A percentile compares a stretch with the other conserved stretches of the same genome.
phyloP scores from a whole-genome alignment of 1,140 invertebrate genomes.

The Drosophila rufa region DNA sequence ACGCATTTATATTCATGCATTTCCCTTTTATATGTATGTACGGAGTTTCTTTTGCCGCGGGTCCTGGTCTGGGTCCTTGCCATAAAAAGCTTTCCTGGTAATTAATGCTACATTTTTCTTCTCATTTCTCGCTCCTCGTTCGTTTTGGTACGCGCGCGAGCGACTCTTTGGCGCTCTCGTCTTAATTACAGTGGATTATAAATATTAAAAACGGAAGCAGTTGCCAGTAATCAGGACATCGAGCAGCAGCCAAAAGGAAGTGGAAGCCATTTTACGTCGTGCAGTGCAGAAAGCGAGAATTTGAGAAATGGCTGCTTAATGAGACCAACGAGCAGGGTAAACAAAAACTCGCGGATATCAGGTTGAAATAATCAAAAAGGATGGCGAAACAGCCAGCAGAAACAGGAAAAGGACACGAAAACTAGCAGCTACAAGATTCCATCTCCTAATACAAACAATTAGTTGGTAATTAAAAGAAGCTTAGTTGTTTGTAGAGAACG shows the following conservation, averaged over 20 bases:
- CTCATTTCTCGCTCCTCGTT: conserved; percentile 10
- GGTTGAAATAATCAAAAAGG: conserved; percentile 39
- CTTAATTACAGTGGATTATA: conserved; percentile 76
- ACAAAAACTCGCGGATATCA: conserved; percentile 29
- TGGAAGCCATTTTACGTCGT: conserved; percentile 26
- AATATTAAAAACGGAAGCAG: conserved; percentile 76
- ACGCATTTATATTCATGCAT: conserved; percentile 72
- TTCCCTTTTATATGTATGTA: conserved; percentile 39
- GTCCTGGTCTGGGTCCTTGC: conserved; percentile 14
- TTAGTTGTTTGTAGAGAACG: not conserved
- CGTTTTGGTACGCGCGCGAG: conserved; percentile 19
- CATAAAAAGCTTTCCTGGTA: conserved; percentile 68
- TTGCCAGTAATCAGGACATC: conserved; percentile 71
- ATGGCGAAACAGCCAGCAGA: not conserved
- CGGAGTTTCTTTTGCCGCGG: conserved; percentile 14
- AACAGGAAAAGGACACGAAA: conserved; percentile 5
- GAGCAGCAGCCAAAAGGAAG: conserved; percentile 52
- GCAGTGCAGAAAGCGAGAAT: conserved; percentile 12
- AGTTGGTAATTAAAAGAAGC: conserved; percentile 27
- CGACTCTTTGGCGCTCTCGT: conserved; percentile 59
- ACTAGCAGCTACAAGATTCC: not conserved
- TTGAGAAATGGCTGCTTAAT: conserved; percentile 67
- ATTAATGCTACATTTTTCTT: conserved; percentile 65
- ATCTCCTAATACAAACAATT: conserved; percentile 21
- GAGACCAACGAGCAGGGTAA: conserved; percentile 11